phyloP scores from a whole-genome alignment of 2,888 invertebrate genomes.

The Microplitis deprimator region DNA sequence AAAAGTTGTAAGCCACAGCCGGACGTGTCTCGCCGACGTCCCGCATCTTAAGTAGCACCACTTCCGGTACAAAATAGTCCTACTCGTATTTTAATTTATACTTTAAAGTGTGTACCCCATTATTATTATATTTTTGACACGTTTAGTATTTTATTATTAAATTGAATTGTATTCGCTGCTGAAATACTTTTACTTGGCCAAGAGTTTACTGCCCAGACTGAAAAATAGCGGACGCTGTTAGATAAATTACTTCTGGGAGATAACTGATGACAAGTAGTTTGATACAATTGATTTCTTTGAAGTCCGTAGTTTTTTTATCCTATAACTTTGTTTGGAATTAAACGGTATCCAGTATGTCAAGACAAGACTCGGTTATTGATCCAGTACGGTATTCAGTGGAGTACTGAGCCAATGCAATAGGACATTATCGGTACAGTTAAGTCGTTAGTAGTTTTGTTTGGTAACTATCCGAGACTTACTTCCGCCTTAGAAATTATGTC shows the following conservation, averaged over 20 bases:
- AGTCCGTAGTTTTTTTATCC: not conserved
- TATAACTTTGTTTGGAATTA: not conserved
- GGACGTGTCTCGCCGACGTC: conserved; percentile 44
- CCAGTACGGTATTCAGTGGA: not conserved
- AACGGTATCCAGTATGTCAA: not conserved
- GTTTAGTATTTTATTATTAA: not conserved
- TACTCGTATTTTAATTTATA: conserved; percentile 33
- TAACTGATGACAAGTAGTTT: conserved; percentile 22
- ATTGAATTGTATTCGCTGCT: not conserved
- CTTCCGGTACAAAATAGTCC: conserved; percentile 57
- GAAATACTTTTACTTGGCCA: not conserved
- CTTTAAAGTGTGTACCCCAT: conserved; percentile 1
- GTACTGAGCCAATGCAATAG: not conserved
- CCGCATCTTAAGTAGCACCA: conserved; percentile 60
- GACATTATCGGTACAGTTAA: not conserved
- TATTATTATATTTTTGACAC: conserved; percentile 2
- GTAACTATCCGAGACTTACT: not conserved
- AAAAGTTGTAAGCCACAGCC: conserved; percentile 35
- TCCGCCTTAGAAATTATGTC: conserved; percentile 16
- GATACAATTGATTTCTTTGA: conserved; percentile 23
- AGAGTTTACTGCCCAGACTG: not conserved
- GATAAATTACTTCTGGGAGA: conserved; percentile 4
- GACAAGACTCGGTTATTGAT: not conserved
- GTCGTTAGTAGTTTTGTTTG: not conserved
- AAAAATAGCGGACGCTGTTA: not conserved